Base-by-base conservation (phyloP, 2,113 vertebrate species). In the Genyomyrus donnyi region DNA sequence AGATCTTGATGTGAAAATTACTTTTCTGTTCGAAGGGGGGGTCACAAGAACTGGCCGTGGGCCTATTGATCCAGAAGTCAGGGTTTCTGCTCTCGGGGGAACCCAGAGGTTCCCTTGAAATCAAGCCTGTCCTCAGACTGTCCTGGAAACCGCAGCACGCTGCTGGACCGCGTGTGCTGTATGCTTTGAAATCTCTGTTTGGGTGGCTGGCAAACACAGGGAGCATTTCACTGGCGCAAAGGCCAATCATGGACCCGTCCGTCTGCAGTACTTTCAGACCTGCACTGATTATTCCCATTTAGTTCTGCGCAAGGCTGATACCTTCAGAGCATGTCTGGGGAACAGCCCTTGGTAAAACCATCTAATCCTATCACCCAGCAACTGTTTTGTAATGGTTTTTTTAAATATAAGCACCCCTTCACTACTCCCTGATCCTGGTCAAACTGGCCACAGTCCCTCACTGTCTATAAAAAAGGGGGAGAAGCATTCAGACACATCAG, bases 401-500 rank as follows among this genome's bases (percentile, higher is more conserved):
- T 92, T 95, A 96, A 95, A 96, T 94, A 95, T 93, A 92, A 94
- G 92, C 91, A 88, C 92, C 91, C 92, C 94, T 94, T 95, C 95
- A 94, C 94, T 95, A 93, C 91, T 93, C 93, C 93, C 93, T 96
- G 95, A 88, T 95, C 95, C 93, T 91, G 95, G 96, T 95, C 96
- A 96, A 92, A 93, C 93, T 88, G 95, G 91, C 94, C 95, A 92
- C 95, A 96, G 96, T 94, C 94, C 94, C 93, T 95, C 87, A 91
- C 94, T 94, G 94, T 31, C 83, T 93, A 94, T 95, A 93, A 94
- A 93, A 92, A 96, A 94, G 83, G 83, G 5, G 31, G 50, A 87
- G 46, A 83, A 95, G 92, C 93, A 92, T 94, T 92, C 90, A 90
- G 48, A 87, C 91, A 93, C 91, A 91, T 89, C 94, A 96, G 97